Base-by-base conservation (phyloP, 2,797 vertebrate genomes). In the Anas bahamensis region DNA sequence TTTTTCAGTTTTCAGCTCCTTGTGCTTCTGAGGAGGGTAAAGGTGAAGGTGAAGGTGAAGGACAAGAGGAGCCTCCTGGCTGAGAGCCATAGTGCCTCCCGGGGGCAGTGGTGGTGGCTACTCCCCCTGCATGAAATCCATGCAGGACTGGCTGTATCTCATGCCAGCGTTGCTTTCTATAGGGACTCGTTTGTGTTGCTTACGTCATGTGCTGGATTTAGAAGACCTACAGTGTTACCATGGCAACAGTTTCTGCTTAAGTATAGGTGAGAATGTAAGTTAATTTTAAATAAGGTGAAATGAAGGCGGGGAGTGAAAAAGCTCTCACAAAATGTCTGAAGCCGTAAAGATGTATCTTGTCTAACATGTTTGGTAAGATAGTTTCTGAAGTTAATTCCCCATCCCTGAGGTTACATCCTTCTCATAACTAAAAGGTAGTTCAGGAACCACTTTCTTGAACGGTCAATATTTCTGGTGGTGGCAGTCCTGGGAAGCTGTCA, bases 211-310 rank as follows among this genome's bases (percentile, higher is more conserved):
- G 89, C 94, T 78, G 53, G 68, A 96, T 97, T 97, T 97, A 97
- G 96, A 91, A 84, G 82, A 94, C 87, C 93, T 97, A 94, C 87
- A 95, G 79, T 19, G 95, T 97, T 97, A 92, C 97, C 92, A 96
- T 95, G 92, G 97, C 65, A 94, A 98, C 89, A 52, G 55, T 91
- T 97, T 95, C 95, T 95, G 84, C 96, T 97, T 97, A 97, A 97
- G 80, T 89, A 91, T 98, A 97, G 92, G 97, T 97, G 97, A 97
- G 93, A 97, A 94, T 95, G 31, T 89, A 97, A 97, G 95, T 98
- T 98, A 97, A 97, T 97, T 97, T 97, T 97, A 97, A 96, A 93
- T 94, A 88, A 88, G 66, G 80, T 94, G 91, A 96, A 95, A 76
- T 83, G 55, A 89, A 92, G 70, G 83, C 79, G 48, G 61, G 77